Conservation (phyloP, 2,797 vertebrate genomes). For the Cephalopachus bancanus region DNA sequence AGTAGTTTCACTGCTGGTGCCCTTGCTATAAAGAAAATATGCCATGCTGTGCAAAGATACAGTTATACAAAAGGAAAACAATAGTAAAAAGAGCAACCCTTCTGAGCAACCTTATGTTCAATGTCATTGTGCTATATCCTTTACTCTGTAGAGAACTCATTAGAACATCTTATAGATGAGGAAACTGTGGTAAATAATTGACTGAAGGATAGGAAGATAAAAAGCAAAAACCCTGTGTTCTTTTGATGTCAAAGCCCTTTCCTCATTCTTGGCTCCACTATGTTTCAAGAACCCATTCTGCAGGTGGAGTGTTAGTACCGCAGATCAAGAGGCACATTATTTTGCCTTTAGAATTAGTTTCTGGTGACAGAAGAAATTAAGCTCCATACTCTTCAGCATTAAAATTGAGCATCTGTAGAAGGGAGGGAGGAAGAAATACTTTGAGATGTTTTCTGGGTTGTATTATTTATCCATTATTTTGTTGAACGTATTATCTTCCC, state of each 20-base stretch:
- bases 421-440: neutral
- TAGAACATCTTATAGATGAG: neutral
- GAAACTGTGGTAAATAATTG: neutral
- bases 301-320: neutral
- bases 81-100: neutral
- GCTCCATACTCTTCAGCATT: neutral
- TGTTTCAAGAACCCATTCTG: neutral
- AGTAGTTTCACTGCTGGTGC: neutral
- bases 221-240: neutral
- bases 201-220: neutral
- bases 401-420: neutral
- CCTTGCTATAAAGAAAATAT: neutral
- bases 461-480: constrained; percentile 40
- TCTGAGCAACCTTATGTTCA: neutral
- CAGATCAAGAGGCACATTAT: neutral
- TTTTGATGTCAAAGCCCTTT: neutral
- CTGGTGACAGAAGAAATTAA: neutral
- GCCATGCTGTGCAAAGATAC: neutral
- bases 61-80: neutral
- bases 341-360: constrained; percentile 28
- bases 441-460: constrained; percentile 35
- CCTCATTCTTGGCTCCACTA: neutral
- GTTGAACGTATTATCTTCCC: constrained; percentile 33
- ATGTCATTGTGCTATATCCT: neutral
- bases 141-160: neutral